Percentiles rank a stretch among this genome's conserved stretches.
These are phyloP conservation scores for Cephalotes varians DNA, from an alignment of 2,888 invertebrate species.

Conservation along the genomic window DNA sequence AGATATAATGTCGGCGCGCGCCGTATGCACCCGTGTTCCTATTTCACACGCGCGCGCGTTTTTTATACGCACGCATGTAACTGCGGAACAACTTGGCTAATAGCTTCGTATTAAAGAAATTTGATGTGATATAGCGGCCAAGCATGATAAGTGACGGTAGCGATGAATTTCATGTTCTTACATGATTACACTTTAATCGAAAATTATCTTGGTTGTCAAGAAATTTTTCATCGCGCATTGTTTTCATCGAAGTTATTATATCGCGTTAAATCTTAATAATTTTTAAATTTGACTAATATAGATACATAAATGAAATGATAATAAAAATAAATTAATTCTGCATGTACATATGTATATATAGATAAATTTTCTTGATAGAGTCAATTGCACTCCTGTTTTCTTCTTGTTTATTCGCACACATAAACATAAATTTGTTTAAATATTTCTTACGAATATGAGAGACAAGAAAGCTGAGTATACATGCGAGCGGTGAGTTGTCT, in stretches of 20 bases:
- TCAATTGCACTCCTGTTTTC: not conserved
- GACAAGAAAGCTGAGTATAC: not conserved
- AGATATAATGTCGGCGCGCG: conserved; percentile 57
- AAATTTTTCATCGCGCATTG: not conserved
- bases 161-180: not conserved
- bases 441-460: not conserved
- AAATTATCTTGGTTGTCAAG: not conserved
- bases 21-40: conserved; percentile 26
- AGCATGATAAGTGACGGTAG: not conserved
- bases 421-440: not conserved
- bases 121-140: not conserved
- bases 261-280: not conserved
- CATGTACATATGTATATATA: not conserved
- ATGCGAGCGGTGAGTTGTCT: not conserved
- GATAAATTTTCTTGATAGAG: not conserved
- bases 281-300: not conserved
- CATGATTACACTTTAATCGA: not conserved
- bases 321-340: not conserved
- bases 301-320: not conserved
- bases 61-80: conserved; percentile 8
- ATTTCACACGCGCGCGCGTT: conserved; percentile 17
- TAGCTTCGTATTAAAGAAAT: conserved; percentile 21
- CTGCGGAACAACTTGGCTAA: conserved; percentile 17
- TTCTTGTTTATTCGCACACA: not conserved
- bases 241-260: not conserved